Percentiles rank a stretch among this genome's conserved stretches.
phyloP scores from a whole-genome alignment of 2,888 invertebrate species.

The Morpho deidamia region DNA sequence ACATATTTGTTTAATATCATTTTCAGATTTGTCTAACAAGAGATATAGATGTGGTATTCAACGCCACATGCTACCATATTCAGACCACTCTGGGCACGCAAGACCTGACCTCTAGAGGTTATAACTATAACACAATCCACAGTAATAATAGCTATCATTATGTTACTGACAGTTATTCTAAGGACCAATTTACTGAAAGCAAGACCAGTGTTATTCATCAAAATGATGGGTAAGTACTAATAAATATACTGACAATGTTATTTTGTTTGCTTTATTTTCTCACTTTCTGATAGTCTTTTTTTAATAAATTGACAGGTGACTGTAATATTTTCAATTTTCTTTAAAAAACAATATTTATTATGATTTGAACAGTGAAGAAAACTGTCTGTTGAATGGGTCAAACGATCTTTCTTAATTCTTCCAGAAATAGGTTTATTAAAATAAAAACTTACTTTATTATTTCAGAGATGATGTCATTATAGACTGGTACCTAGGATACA shows the following conservation, averaged over 20 bases:
- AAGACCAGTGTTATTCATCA: constrained; percentile 14
- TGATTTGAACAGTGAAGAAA: too few species aligned
- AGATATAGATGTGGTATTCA: constrained; percentile 46
- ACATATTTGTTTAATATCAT: background rate
- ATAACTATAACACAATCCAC: too few species aligned
- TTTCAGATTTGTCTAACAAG: constrained; percentile 46
- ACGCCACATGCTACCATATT: constrained; percentile 41
- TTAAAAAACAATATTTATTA: too few species aligned
- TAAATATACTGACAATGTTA: background rate
- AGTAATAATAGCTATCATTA: background rate
- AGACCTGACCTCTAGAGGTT: too few species aligned
- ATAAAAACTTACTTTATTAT: constrained; percentile 9
- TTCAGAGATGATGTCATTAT: constrained; percentile 36
- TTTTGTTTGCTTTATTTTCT: background rate
- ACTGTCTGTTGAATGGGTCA: too few species aligned
- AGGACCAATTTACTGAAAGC: constrained; percentile 24
- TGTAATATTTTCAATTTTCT: too few species aligned
- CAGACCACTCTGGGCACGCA: constrained; percentile 21
- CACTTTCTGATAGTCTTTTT: too few species aligned
- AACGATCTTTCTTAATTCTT: too few species aligned
- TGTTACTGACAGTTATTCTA: constrained; percentile 16
- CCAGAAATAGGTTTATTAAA: too few species aligned
- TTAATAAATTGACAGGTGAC: too few species aligned
- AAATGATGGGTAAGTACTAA: constrained; percentile 37
- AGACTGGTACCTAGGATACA: constrained; percentile 33